Evolutionary conservation across 2,888 invertebrate genomes (phyloP), one percentile per base, ranked within the genome.

Genomic region (Andrena minutula): DNA sequence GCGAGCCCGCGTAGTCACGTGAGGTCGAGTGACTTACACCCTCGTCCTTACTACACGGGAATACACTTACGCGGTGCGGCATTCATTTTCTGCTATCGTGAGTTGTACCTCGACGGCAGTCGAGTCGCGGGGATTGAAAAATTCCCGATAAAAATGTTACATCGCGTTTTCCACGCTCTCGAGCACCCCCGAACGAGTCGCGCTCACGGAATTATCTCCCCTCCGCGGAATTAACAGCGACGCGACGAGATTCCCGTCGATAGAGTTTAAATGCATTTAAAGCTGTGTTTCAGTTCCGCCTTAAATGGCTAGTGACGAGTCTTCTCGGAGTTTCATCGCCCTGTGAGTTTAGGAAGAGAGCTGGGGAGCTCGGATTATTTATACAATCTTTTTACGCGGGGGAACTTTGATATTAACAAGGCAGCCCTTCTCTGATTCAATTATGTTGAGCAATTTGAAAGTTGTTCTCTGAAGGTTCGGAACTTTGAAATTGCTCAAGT

Each of bases 31-130:
- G 89, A 90, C 90, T 90, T 89, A 89, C 88, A 90, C 89, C 79
- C 86, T 83, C 79, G 82, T 86, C 86, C 82, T 87, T 82, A 28
- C 83, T 87, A 91, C 90, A 90, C 87, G 91, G 80, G 89, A 92
- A 92, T 91, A 91, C 91, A 91, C 91, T 92, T 90, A 92, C 89
- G 88, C 89, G 71, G 66, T 61, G 79, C 79, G 87, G 89, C 90
- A 92, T 92, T 92, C 91, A 92, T 92, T 92, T 92, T 90, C 85
- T 87, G 86, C 88, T 92, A 92, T 92, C 91, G 90, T 83, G 87
- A 85, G 79, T 88, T 86, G 82, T 90, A 86, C 87, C 87, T 88
- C 80, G 85, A 79, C 84, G 82, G 84, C 86, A 75, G 84, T 85
- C 87, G 84, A 75, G 73, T 83, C 72, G 72, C 79, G 80, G 85